Evolutionary conservation across 1,140 invertebrate species (phyloP).

Genomic region (Mycetomoellerius zeteki): DNA sequence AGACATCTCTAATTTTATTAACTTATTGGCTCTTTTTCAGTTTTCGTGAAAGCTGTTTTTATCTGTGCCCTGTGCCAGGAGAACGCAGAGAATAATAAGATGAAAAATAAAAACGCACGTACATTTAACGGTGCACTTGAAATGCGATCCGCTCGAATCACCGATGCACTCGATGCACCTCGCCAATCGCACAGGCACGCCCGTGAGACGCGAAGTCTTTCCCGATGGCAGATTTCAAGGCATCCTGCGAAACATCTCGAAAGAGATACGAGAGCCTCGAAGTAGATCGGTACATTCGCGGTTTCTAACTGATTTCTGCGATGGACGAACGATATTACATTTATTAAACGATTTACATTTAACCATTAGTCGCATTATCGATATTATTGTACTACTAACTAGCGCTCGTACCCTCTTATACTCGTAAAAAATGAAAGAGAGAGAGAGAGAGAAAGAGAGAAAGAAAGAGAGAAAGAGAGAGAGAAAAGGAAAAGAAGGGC

Average conservation of each 20-base stretch:
- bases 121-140: neutral
- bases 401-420: conserved; percentile 68
- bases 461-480: conserved; percentile 9
- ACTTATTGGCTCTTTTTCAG: neutral
- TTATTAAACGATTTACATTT: conserved; percentile 83
- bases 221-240: conserved; percentile 38
- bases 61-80: neutral
- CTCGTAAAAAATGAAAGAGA: conserved; percentile 39
- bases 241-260: conserved; percentile 38
- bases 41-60: neutral
- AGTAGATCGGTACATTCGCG: conserved; percentile 65
- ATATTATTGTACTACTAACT: conserved; percentile 78
- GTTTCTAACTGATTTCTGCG: conserved; percentile 81
- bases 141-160: neutral
- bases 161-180: neutral
- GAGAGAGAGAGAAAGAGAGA: conserved; percentile 4
- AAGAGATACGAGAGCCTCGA: conserved; percentile 47
- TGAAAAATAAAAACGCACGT: neutral
- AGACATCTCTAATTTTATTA: neutral
- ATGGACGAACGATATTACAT: conserved; percentile 82
- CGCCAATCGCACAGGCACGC: conserved; percentile 10
- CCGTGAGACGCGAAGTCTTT: conserved; percentile 30
- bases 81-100: neutral
- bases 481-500: conserved; percentile 38
- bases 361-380: conserved; percentile 83